Base-by-base conservation (phyloP, 2,888 invertebrate genomes). In the Drosophila cracens region DNA sequence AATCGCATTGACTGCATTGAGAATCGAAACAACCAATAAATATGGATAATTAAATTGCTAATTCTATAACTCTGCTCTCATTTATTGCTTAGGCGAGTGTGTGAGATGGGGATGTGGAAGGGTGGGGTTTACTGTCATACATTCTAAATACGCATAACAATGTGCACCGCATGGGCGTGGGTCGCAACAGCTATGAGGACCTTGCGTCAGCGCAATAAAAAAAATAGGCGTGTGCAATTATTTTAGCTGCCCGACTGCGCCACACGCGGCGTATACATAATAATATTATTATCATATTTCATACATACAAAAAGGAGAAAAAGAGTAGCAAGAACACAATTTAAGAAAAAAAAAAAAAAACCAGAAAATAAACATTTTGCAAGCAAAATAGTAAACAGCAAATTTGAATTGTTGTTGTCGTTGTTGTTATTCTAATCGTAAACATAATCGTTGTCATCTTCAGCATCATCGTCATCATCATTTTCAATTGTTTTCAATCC, bases 291-390 rank as follows among this genome's bases (percentile, higher is more conserved):
- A 79, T 79, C 66, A 74, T 84, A 82, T 58, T 76, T 72, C 64
- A 67, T 82, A 87, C 72, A 76, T 73, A 77, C 57, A 79, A 77
- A 73, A 71, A 62, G 70, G 67, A 67, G 70, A 46, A 76, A 76
- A 74, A 70, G 51, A 70, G 70, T 82, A 76, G 82, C 86, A 87
- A 87, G 88, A 85, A 84, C 87, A 84, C 89, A 84, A 72, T 78
- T 29, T 2, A 38, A 70, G 21, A 70, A 3, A 6, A 51, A n/a
- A 53, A 21, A n/a, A n/a, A 29, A 16, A 56, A 29, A 38, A 31
- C 31, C 21, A 62, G 74, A 84, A 46, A 46, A 25, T 46, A 46
- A 67, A 70, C 43, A 76, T 76, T 87, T 82, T 76, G 85, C 89
- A 87, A 85, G 89, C 86, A 75, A 84, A 85, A 79, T 64, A 40